Evolutionary conservation across 2,888 invertebrate species (phyloP), one percentile per base, ranked within the genome.

Genomic region (Chorisops tibialis): DNA sequence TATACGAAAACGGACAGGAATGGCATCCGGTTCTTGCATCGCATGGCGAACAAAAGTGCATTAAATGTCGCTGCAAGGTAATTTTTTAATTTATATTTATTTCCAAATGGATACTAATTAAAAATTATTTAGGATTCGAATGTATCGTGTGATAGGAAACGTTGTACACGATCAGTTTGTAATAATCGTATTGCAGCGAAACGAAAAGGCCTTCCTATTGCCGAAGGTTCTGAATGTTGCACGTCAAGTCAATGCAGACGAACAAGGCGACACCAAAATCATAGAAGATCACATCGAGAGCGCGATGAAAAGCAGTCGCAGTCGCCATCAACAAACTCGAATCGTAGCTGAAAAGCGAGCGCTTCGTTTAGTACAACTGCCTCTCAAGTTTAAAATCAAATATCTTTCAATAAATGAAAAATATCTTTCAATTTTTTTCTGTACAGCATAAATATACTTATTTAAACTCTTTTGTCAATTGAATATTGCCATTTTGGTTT

Each of bases 51-150:
- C 87, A 92, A 75, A 87, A 91, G 76, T 96, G 95, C 77, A 89
- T 95, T 74, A 89, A 88, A 69, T 96, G 96, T 76, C 85, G 87
- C 70, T 96, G 96, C 84, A 89, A 91, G 85, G 94, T 94, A 79
- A 82, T 81, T 66, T 41, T 5, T 12, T 2, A 4, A 41, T 52
- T 38, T 18, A 30, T 30, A 30, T 30, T 30, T 30, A 7, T 30
- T 30, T 30, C 9, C 5, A 30, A 30, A 30, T 9, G 1, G 9
- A 30, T 7, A 2, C 5, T 9, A 30, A 30, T 30, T 30, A 30
- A 30, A 2, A 30, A 2, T 2, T 30, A 70, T 79, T 0, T 78
- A 93, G 93, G 91, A 91, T 74, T 89, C 91, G 58, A 85, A 85
- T 70, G 86, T 89, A 63, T 87, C 85, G 63, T 94, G 93, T 76